Evolutionary conservation across 2,113 vertebrate genomes (phyloP), one percentile per base, ranked within the genome.

Genomic region (Poeciliopsis retropinna): DNA sequence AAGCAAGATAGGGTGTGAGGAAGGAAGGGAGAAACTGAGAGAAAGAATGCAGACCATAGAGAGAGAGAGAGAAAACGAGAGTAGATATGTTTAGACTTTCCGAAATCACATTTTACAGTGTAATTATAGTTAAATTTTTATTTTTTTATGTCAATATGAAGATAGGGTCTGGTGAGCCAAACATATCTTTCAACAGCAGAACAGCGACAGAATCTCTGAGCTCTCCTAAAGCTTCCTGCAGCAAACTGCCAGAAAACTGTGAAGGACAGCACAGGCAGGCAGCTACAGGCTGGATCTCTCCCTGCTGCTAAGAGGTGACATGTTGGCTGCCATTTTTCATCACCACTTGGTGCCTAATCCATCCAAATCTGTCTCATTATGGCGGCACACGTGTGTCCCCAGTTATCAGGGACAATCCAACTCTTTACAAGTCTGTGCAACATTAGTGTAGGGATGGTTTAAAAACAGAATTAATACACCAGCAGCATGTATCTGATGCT

Each of bases 321-420:
- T 76, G 76, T 85, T 93, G 92, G 90, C 91, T 85, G 90, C 84
- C 88, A 85, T 85, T 81, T 82, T 78, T 70, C 82, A 72, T 77
- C 83, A 70, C 82, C 86, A 89, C 91, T 92, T 79, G 89, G 90
- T 70, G 87, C 79, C 72, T 90, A 90, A 94, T 92, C 91, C 78
- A 29, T 84, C 82, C 85, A 90, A 92, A 92, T 93, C 89, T 72
- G 75, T 81, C 85, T 89, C 75, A 89, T 94, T 91, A 90, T 88
- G 79, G 85, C 79, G 14, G 79, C 79, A 75, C 87, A 87, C 79
- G 31, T 88, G 91, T 66, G 85, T 78, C 71, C 65, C 80, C 73
- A 78, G 81, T 76, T 84, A 81, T 72, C 72, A 28, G 72, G 81
- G 81, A 80, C 69, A 68, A 68, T 29, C 39, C 1, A 67, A 67